Evolutionary conservation across 2,797 vertebrate genomes (phyloP).

Genomic region (Podarcis lilfordi): DNA sequence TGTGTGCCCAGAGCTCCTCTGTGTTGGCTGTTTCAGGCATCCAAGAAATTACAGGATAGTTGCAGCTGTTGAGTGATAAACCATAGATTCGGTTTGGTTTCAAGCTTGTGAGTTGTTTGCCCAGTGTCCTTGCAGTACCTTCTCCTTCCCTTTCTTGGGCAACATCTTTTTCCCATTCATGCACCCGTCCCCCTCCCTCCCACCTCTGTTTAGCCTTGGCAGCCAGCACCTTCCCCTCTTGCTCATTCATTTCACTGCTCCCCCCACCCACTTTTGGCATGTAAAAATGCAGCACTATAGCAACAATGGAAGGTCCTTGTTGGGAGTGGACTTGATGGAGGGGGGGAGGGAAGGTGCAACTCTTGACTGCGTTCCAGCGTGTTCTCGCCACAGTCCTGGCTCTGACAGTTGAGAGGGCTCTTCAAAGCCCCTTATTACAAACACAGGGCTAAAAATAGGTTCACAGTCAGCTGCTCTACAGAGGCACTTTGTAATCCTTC

Average conservation of each 20-base stretch:
- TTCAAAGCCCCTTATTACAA: constrained; percentile 66
- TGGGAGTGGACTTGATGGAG: constrained; percentile 45
- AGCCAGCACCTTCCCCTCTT: constrained; percentile 59
- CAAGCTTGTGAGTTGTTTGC: constrained; percentile 28
- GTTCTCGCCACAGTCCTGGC: constrained; percentile 71
- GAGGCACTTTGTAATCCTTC: constrained; percentile 53
- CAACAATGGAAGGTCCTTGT: constrained; percentile 68
- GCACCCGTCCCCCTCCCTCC: constrained; percentile 27
- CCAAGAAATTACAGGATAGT: constrained; percentile 30
- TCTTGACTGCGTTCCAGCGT: constrained; percentile 67
- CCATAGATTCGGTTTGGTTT: constrained; percentile 42
- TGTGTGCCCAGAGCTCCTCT: neutral
- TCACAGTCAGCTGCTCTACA: constrained; percentile 65
- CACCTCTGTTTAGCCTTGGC: constrained; percentile 20
- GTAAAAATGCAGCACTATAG: constrained; percentile 56
- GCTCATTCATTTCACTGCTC: constrained; percentile 53
- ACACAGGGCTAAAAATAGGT: constrained; percentile 72
- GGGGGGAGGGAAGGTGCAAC: constrained; percentile 61
- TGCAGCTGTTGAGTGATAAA: constrained; percentile 16
- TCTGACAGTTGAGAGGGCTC: constrained; percentile 57
- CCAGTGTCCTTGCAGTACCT: constrained; percentile 40
- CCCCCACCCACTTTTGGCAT: constrained; percentile 1
- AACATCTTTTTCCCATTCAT: constrained; percentile 41
- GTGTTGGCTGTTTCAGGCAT: constrained; percentile 25
- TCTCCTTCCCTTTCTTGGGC: constrained; percentile 32